Evolutionary conservation across 2,797 vertebrate genomes (phyloP), one percentile per base, ranked within the genome.

Genomic region (Cyclopterus lumpus): DNA sequence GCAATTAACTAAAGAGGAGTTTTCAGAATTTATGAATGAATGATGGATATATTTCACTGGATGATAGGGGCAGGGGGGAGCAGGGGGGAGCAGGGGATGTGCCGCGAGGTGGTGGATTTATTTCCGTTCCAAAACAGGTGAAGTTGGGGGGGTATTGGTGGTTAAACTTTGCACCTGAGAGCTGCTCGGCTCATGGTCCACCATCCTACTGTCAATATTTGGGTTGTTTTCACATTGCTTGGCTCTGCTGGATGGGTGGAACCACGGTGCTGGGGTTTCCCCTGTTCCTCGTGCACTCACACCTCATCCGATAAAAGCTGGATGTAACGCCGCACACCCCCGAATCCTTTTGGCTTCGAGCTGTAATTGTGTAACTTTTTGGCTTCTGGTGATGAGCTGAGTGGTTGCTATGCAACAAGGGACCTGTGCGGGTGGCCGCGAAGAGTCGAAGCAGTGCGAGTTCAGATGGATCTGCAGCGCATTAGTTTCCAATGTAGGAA

Each of bases 1-100:
- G 89, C 92, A 94, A 94, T 94, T 94, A 95, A 92, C 88, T 92
- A 92, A 94, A 95, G 93, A 93, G 93, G 90, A 92, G 88, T 93
- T 94, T 94, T 92, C 87, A 89, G 91, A 93, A 93, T 94, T 93
- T 93, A 92, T 94, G 91, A 94, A 92, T 94, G 90, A 94, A 90
- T 91, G 92, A 94, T 92, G 86, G 91, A 93, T 94, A 92, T 92
- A 90, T 90, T 86, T 90, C 90, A 81, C 77, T 73, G 86, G 77
- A 89, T 67, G 86, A 87, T 63, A 44, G 80, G 44, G 49, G 61
- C 57, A 20, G 49, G 34, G 77, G 44, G 68, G n/a, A 51, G 3
- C 60, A 10, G 67, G 22, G 46, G 49, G 30, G 26, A 10, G 64
- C 65, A 9, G 32, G 24, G 55, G 12, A 26, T 83, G 65, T 71